A percentile compares a stretch with the other conserved stretches of the same genome.
Conservation (phyloP, 2,797 vertebrate genomes). For the Lepilemur septentrionalis region DNA sequence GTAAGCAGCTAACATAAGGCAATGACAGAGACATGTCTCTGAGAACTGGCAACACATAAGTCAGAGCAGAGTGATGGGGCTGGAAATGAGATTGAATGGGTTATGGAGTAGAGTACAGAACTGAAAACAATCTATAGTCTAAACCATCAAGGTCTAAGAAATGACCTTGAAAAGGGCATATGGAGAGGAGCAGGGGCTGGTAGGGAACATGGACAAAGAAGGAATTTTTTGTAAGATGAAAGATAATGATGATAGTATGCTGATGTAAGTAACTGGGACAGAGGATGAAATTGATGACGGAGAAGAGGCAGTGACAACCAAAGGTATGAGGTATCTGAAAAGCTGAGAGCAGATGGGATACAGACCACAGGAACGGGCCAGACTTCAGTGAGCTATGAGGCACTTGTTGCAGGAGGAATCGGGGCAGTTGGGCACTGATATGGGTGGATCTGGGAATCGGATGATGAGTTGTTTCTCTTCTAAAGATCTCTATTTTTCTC, state of each 20-base stretch:
- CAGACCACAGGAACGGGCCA: background rate
- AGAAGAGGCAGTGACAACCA: background rate
- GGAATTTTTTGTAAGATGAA: background rate
- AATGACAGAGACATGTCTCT: background rate
- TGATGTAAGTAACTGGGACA: background rate
- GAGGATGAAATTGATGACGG: background rate
- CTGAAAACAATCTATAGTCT: background rate
- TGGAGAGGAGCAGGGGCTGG: background rate
- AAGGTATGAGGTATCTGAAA: background rate
- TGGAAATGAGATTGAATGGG: background rate
- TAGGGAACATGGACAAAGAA: background rate
- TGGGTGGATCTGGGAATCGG: no score
- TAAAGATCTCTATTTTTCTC: background rate
- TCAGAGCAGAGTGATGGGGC: background rate
- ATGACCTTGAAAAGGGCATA: background rate
- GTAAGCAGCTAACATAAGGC: background rate
- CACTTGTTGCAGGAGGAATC: background rate
- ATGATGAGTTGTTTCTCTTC: background rate
- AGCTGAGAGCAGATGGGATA: background rate
- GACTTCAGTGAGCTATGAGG: background rate
- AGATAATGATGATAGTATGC: background rate
- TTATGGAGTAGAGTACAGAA: background rate
- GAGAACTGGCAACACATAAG: background rate
- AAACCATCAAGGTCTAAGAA: background rate
- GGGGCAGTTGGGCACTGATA: background rate